Evolutionary conservation across 2,113 vertebrate species (phyloP), one percentile per base, ranked within the genome.

Genomic region (Eleginops maclovinus): DNA sequence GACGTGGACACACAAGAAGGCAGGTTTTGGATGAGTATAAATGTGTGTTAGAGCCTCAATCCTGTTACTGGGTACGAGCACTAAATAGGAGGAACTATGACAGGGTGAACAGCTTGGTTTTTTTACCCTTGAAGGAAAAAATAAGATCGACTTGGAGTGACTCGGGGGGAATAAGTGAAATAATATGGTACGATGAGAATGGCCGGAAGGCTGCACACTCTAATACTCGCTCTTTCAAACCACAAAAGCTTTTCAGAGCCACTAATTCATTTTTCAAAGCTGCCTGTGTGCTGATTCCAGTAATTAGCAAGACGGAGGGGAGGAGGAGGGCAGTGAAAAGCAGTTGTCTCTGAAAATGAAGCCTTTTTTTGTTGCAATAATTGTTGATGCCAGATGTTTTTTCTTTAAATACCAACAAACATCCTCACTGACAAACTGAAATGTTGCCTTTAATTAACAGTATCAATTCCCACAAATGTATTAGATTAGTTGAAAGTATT

Each of bases 221-320:
- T 76, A 86, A 84, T 71, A 83, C 44, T 24, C 49, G 14, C 90
- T 84, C 68, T 92, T 77, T 77, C 81, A 86, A 85, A 91, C 93
- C 92, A 92, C 87, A 90, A 90, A 89, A 90, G 92, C 90, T 92
- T 91, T 93, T 71, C 80, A 74, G 77, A 85, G 69, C 91, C 90
- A 87, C 89, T 90, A 87, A 90, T 87, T 88, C 77, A 62, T 92
- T 92, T 92, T 88, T 89, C 87, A 83, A 88, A 91, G 88, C 81
- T 62, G 64, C 51, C 69, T 77, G 40, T 47, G 51, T 71, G 50
- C 81, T 87, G 66, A 86, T 86, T 83, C 84, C 87, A 79, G 72
- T 89, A 89, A 90, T 89, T 87, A 88, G 89, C 64, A 51, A 56
- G 21, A 60, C 24, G 3, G 40, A 79, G 47, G 43, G 70, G 77